Base-by-base conservation (phyloP, 2,888 invertebrate genomes). In the Lamellibrachia columna region DNA sequence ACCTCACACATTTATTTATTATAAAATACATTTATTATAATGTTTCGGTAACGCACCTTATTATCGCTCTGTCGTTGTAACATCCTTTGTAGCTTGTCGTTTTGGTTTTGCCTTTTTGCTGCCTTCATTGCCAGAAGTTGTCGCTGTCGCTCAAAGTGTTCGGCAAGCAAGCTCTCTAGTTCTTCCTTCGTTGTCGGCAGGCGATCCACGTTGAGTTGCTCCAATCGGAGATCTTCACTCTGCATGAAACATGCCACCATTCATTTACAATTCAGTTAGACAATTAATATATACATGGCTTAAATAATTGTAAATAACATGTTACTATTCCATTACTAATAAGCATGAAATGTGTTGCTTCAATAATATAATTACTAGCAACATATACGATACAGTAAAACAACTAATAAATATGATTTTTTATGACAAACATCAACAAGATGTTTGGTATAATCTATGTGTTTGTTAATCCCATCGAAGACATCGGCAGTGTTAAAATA, bases 71-170 rank as follows among this genome's bases (percentile, higher is more conserved):
- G 75, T 75, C 22, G 75, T 22, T 75, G 75, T 75, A 75, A 75
- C 22, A 75, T 75, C 75, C 15, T 15, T 75, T 22, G 75, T 75
- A 75, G 75, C n/a, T 22, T 15, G 75, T 75, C 22, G n/a, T 75
- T 22, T 75, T 75, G 75, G 75, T 6, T 75, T 75, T 75, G 75
- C n/a, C 75, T 75, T 15, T 75, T 75, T 75, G 75, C n/a, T 75
- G 75, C 75, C 75, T 75, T 75, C 11, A 75, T 75, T 75, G 75
- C 75, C 22, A 75, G 75, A 75, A 75, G 75, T 75, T 75, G 75
- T 22, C 75, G 75, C 22, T 75, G 75, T 22, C 75, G 75, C 75
- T 75, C 75, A n/a, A 75, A 15, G 75, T 75, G 75, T 75, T 4
- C 22, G 22, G 75, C 75, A 11, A 75, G 75, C 22, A 75, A 15